These are phyloP conservation scores for Halcyon badia DNA, from an alignment of 2,797 vertebrate genomes.

Conservation along the genomic window DNA sequence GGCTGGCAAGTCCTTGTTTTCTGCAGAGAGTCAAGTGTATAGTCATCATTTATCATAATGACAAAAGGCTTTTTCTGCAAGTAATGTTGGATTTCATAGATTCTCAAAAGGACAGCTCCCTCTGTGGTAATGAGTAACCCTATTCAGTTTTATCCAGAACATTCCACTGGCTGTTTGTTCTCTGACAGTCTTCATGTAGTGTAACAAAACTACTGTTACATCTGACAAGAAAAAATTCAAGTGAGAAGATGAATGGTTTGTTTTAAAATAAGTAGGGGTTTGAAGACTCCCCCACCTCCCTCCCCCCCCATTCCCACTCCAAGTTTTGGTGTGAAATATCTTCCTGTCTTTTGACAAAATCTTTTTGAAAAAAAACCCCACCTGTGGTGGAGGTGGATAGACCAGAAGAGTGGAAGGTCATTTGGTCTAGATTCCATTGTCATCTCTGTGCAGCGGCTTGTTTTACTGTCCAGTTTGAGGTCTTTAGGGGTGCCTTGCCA, in stretches of 20 bases:
- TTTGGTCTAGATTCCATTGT: neutral
- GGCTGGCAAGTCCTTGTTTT: slow-evolving; percentile 8
- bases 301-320: accelerated
- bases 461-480: neutral
- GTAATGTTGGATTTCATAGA: neutral
- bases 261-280: neutral
- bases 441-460: accelerated
- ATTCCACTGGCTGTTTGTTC: neutral
- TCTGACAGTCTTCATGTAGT: neutral
- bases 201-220: neutral
- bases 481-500: neutral
- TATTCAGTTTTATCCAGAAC: neutral
- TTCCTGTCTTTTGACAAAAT: neutral
- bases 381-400: neutral
- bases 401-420: neutral
- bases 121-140: neutral
- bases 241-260: neutral
- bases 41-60: neutral
- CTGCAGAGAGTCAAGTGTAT: neutral
- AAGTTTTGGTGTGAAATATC: neutral
- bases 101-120: neutral
- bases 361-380: neutral
- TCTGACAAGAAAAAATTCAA: neutral
- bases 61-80: neutral
- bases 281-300: neutral